Percentiles rank a stretch among this genome's conserved stretches.
These are phyloP conservation scores for Gasterosteus aculeatus DNA, from an alignment of 2,113 vertebrate species.

Conservation along the genomic window DNA sequence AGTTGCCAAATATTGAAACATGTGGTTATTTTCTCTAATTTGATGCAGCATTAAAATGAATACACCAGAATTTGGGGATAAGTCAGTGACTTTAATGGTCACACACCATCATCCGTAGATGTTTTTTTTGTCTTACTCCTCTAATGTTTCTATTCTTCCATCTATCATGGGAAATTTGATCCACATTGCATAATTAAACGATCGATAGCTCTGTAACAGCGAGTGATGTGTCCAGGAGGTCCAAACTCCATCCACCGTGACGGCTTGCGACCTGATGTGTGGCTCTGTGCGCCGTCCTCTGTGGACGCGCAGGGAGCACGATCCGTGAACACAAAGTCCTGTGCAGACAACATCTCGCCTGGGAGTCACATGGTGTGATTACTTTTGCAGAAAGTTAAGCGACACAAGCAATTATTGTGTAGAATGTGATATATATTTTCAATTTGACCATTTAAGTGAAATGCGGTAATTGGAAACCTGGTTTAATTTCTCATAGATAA, in stretches of 20 bases:
- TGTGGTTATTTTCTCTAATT: neutral
- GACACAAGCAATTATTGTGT: conserved; percentile 50
- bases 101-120: neutral
- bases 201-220: conserved; percentile 63
- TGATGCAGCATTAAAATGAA: conserved; percentile 1
- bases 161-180: conserved; percentile 67
- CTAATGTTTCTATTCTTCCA: conserved; percentile 44
- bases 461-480: conserved; percentile 48
- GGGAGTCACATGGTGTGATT: conserved; percentile 31
- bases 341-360: conserved; percentile 14
- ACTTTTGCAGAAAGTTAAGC: conserved; percentile 54
- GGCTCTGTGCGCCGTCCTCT: conserved; percentile 43
- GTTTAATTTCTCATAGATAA: conserved; percentile 41
- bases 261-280: conserved; percentile 65
- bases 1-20: conserved; percentile 6
- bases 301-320: neutral
- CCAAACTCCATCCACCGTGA: conserved; percentile 53
- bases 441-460: conserved; percentile 59
- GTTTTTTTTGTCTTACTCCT: conserved; percentile 36
- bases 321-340: conserved; percentile 17
- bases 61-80: neutral
- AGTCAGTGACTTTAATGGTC: neutral
- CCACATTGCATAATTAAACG: conserved; percentile 63
- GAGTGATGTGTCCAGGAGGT: conserved; percentile 44
- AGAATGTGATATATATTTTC: conserved; percentile 63